Percentiles rank a stretch among this genome's conserved stretches.
phyloP scores from a whole-genome alignment of 2,113 vertebrate genomes.

The Acinonyx jubatus region DNA sequence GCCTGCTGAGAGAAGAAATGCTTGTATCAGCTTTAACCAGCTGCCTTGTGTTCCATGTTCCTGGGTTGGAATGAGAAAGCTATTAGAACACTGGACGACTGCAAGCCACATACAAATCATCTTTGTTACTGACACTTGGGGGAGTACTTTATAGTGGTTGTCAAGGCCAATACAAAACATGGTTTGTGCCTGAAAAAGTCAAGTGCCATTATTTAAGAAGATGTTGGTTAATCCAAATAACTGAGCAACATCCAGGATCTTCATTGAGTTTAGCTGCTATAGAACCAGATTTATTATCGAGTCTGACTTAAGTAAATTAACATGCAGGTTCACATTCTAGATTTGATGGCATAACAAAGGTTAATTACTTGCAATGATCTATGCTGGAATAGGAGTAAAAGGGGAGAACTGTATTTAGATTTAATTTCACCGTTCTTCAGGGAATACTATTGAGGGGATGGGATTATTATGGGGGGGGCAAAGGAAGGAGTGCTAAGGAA shows the following conservation, averaged over 20 bases:
- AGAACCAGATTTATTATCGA: conserved; percentile 74
- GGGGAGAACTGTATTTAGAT: conserved; percentile 86
- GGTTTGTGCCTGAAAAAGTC: conserved; percentile 84
- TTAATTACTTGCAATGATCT: conserved; percentile 91
- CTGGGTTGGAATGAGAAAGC: conserved; percentile 89
- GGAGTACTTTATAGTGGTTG: conserved; percentile 93
- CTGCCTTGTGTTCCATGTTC: conserved; percentile 86
- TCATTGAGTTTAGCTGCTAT: conserved; percentile 72
- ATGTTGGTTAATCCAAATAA: conserved; percentile 73
- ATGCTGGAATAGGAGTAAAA: conserved; percentile 85
- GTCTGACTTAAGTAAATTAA: conserved; percentile 75
- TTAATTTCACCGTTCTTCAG: conserved; percentile 90
- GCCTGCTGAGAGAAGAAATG: conserved; percentile 93
- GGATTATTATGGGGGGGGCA: conserved; percentile 85
- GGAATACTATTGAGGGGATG: conserved; percentile 87
- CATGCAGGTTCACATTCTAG: conserved; percentile 79
- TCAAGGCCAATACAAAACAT: conserved; percentile 88
- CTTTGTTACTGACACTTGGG: conserved; percentile 91
- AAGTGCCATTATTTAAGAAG: conserved; percentile 85
- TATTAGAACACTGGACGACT: conserved; percentile 88
- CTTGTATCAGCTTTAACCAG: conserved; percentile 92
- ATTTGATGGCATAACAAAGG: conserved; percentile 87
- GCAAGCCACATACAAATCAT: conserved; percentile 91
- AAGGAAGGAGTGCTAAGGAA: conserved; percentile 83
- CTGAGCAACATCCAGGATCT: conserved; percentile 65